Conservation (phyloP, 2,888 invertebrate genomes). For the Agriopis aurantiaria region DNA sequence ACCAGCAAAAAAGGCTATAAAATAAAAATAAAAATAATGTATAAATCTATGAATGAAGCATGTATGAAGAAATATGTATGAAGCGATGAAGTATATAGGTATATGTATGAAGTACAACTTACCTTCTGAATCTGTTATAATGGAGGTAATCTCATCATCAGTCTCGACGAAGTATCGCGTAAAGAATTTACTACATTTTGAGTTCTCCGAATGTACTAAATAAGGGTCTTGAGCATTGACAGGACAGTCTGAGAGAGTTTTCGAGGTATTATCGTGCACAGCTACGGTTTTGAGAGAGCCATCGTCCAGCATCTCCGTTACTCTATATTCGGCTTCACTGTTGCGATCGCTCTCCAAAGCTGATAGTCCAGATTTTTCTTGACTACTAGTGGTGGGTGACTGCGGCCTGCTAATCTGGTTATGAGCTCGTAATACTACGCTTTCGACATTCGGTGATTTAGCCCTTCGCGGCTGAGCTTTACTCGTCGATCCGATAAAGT, state of each 20-base stretch:
- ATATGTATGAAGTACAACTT: constrained; percentile 38
- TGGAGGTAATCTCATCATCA: constrained; percentile 90
- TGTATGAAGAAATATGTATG: too few species aligned
- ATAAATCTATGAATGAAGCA: too few species aligned
- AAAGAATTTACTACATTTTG: constrained; percentile 89
- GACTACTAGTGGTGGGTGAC: constrained; percentile 63
- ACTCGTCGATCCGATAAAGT: constrained; percentile 76
- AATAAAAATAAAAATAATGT: too few species aligned
- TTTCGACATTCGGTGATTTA: constrained; percentile 79
- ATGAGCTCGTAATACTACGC: constrained; percentile 77
- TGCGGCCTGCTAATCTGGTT: constrained; percentile 77
- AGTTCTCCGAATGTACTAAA: constrained; percentile 82
- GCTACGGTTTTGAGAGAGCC: constrained; percentile 82
- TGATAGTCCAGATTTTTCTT: constrained; percentile 64
- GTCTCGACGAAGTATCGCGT: constrained; percentile 89
- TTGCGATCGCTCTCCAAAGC: constrained; percentile 72
- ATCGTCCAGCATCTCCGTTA: constrained; percentile 83
- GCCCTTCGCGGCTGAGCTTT: constrained; percentile 66
- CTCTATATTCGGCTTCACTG: constrained; percentile 81
- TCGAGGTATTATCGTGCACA: constrained; percentile 82
- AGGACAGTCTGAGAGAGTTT: constrained; percentile 79
- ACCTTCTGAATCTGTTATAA: constrained; percentile 91
- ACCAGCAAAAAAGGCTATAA: too few species aligned
- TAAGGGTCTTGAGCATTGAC: constrained; percentile 81
- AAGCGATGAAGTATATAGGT: too few species aligned